Evolutionary conservation across 1,140 invertebrate species (phyloP), one percentile per base, ranked within the genome.

Genomic region (Dermatophagoides farinae): DNA sequence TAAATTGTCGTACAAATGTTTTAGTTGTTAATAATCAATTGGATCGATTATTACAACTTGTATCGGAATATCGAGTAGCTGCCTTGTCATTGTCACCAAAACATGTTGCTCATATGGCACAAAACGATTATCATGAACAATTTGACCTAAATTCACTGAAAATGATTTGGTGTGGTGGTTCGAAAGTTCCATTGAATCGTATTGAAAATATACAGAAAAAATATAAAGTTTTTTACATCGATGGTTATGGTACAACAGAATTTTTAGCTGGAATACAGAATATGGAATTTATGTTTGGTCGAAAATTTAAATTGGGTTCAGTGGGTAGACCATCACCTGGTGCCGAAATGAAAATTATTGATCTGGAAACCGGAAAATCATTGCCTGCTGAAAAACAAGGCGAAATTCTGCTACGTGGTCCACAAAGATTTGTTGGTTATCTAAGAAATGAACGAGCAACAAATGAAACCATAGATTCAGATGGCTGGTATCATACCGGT

Each of bases 281-380:
- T 39, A 2, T 37, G 2, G 53, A 55, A 31, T 31, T 31, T 31
- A 31, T 31, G 31, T 31, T 23, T 9, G 46, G 46, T 18, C 46
- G 18, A 4, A 47, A 4, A 9, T 9, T 9, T 16, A 58, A 49
- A 14, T 2, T 50, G 2, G 57, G 57, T 5, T 9, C 23, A 6
- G 39, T 58, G 16, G 31, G 31, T 31, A 31, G 31, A 31, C 31
- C 31, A 31, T 10, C 16, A 16, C 39, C 57, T 1, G 44, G 44
- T 49, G 22, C 47, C 5, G 43, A 58, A 39, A 25, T 58, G 57
- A 58, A 58, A 65, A 52, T 76, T 8, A 44, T 73, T 0, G 68
- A 83, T 70, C 68, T 77, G 25, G 77, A 82, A 44, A 82, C 74
- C 10, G 76, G 64, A 68, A 46, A 77, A 74, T 6, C 53, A 55